Base-by-base conservation (phyloP, 2,797 vertebrate species). In the Crenuchus spilurus region DNA sequence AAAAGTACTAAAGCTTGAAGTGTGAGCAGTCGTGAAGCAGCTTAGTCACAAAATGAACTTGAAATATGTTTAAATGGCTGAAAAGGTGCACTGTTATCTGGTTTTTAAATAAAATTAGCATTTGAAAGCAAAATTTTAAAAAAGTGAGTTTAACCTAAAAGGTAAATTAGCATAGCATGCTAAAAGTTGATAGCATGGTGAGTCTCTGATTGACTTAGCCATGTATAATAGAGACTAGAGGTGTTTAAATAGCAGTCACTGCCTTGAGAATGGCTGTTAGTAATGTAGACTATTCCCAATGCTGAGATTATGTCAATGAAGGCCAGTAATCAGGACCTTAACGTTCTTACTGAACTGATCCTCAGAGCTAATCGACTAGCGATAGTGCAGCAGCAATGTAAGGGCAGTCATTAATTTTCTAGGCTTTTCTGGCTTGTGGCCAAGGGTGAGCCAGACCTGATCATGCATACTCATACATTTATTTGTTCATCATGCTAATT, bases 301-400 rank as follows among this genome's bases (percentile, higher is more conserved):
- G 33, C 18, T 41, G 14, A 26, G 71, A 77, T 73, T 61, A 41
- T 69, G 67, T 77, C 72, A 58, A 75, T 77, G 66, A 26, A 30
- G 35, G 18, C n/a, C 26, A 31, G 57, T 68, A 69, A 77, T 77
- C 57, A 58, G 64, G 75, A 72, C 39, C 61, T 49, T 67, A 79
- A 63, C 65, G 69, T 62, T 60, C 30, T 70, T 42, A 60, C 37
- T 37, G 65, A 37, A 65, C 55, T 67, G 67, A 54, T 69, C n/a
- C 44, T 75, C 33, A 0, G n/a, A 16, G 61, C 46, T 39, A 64
- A 64, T 77, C 81, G 80, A 84, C 72, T 75, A 63, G 64, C 69
- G 55, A 68, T 61, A 62, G 42, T 51, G 70, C 18, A 73, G 71
- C 30, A 41, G 74, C 37, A 74, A 57, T 74, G n/a, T n/a, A 61